phyloP scores from a whole-genome alignment of 2,888 invertebrate species.

The Parnassius glacialis region DNA sequence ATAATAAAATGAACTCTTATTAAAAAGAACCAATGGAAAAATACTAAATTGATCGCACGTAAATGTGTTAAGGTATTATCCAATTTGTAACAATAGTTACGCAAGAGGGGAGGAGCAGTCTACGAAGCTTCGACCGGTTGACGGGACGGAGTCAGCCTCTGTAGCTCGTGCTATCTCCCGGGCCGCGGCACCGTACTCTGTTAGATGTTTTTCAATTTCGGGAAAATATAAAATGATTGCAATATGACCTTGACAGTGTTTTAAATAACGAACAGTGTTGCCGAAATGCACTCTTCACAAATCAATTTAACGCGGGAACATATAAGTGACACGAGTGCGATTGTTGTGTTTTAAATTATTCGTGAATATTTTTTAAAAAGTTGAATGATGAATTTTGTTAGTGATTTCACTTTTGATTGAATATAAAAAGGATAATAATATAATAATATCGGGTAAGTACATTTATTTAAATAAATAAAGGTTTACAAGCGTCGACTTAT shows the following conservation, averaged over 20 bases:
- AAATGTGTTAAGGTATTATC: conserved; percentile 34
- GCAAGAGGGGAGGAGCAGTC: conserved; percentile 70
- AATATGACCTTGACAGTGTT: conserved; percentile 40
- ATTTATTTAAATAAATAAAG: no score
- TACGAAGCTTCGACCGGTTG: conserved; percentile 67
- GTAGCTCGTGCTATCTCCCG: conserved; percentile 65
- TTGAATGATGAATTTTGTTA: conserved; percentile 9
- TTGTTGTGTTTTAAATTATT: not conserved
- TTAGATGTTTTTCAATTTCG: conserved; percentile 14
- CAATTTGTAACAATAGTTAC: conserved; percentile 69
- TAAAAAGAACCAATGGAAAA: conserved; percentile 18
- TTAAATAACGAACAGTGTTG: conserved; percentile 30
- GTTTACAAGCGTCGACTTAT: no score
- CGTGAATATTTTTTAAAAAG: not conserved
- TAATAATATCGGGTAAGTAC: no score
- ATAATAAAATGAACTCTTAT: not conserved
- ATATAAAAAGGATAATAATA: no score
- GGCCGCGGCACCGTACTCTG: conserved; percentile 46
- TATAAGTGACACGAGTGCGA: not conserved
- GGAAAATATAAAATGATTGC: conserved; percentile 13
- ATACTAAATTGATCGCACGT: conserved; percentile 24
- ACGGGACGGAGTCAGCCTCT: conserved; percentile 67
- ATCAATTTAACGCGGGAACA: conserved; percentile 3
- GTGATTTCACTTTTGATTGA: not conserved
- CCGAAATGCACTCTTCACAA: conserved; percentile 10